A percentile compares a stretch with the other conserved stretches of the same genome.
phyloP scores from a whole-genome alignment of 2,113 vertebrate species.

The Gymnarchus niloticus region DNA sequence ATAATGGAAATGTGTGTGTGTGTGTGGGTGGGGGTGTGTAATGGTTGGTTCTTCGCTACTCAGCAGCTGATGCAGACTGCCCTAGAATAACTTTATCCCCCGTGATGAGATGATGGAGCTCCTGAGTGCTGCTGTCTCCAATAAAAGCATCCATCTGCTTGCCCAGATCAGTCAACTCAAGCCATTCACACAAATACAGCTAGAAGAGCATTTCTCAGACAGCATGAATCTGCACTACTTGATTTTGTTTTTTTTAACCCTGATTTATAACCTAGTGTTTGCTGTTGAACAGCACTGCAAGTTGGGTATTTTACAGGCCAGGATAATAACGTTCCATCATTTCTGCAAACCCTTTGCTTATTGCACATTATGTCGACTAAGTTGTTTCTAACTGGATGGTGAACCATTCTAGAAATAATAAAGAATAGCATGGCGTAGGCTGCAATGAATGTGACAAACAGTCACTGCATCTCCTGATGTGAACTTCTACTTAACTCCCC shows the following conservation, averaged over 20 bases:
- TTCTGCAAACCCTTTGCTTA: neutral
- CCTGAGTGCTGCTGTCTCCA: neutral
- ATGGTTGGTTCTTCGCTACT: constrained; percentile 22
- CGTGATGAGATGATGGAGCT: neutral
- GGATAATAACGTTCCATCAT: neutral
- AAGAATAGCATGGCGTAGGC: neutral
- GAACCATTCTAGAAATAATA: neutral
- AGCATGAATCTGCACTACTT: neutral
- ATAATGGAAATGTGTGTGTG: constrained; percentile 9
- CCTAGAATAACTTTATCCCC: neutral
- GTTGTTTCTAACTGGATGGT: neutral
- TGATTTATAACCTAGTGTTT: neutral
- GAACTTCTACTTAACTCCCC: neutral
- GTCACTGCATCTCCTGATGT: neutral
- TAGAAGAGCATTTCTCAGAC: neutral
- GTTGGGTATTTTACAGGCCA: neutral
- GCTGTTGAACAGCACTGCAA: neutral
- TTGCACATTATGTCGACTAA: neutral
- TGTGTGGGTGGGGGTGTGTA: constrained; percentile 36
- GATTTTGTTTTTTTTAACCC: neutral
- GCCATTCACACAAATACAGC: neutral
- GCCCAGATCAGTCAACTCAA: neutral
- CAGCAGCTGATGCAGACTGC: neutral
- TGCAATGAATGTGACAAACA: neutral
- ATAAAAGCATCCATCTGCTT: neutral